Conservation (phyloP, 2,113 vertebrate species). For the Anoplopoma fimbria region DNA sequence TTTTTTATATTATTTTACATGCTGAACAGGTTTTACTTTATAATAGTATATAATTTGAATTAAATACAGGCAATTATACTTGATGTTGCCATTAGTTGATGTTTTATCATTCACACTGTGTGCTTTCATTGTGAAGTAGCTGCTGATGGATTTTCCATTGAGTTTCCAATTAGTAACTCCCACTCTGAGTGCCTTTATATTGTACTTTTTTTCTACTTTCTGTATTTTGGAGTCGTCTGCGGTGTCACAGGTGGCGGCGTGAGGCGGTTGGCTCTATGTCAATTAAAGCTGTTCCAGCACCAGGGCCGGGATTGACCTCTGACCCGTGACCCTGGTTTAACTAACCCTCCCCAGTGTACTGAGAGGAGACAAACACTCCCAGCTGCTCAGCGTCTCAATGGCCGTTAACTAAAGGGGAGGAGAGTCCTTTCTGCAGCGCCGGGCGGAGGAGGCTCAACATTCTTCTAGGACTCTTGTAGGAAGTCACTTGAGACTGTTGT, state of each 20-base stretch:
- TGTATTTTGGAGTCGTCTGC: background rate
- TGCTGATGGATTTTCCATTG: background rate
- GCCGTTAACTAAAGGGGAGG: slow-evolving; percentile 64
- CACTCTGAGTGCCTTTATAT: too few species aligned
- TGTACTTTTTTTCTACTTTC: background rate
- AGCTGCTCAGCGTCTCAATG: slow-evolving; percentile 74
- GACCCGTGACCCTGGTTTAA: slow-evolving; percentile 69
- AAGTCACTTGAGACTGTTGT: slow-evolving; percentile 64
- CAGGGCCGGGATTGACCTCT: slow-evolving; percentile 64
- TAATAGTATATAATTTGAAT: too few species aligned
- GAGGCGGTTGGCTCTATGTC: slow-evolving; percentile 41
- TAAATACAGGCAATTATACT: too few species aligned
- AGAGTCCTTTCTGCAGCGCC: slow-evolving; percentile 53
- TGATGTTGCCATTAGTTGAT: too few species aligned
- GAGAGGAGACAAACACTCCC: slow-evolving; percentile 77
- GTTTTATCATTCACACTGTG: too few species aligned
- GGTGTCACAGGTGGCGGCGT: slow-evolving; percentile 40
- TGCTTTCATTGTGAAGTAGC: background rate
- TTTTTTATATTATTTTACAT: too few species aligned
- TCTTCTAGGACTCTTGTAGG: slow-evolving; percentile 49
- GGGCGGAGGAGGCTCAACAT: slow-evolving; percentile 30
- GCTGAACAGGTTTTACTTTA: too few species aligned
- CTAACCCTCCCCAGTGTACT: slow-evolving; percentile 63
- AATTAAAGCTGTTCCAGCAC: slow-evolving; percentile 69
- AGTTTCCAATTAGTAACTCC: too few species aligned